Evolutionary conservation across 1,140 invertebrate species (phyloP), one percentile per base, ranked within the genome.

Genomic region (Hyposmocoma kahamanoa): DNA sequence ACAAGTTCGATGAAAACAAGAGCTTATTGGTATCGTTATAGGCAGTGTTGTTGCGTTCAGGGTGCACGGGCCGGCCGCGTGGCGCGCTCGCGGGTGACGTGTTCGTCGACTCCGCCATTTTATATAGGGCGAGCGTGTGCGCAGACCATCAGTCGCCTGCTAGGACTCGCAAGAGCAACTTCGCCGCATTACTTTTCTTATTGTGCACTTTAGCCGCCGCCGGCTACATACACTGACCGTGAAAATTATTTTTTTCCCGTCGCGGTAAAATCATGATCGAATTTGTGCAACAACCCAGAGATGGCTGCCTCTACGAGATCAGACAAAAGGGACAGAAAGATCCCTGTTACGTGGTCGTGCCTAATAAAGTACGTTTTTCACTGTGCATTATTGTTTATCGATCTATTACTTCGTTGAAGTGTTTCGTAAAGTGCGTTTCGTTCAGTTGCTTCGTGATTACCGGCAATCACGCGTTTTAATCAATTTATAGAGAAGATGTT

Each of bases 291-390:
- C 55, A 67, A 64, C 74, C 77, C 46, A 71, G 72, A 59, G 86
- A 89, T 78, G 87, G 83, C 56, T 89, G 88, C 74, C 84, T 90
- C 44, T 90, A 91, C 70, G 89, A 90, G 73, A 87, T 90, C 59
- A 87, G 88, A 76, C 88, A 90, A 64, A 89, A 88, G 69, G 89
- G 90, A 57, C 84, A 88, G 53, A 84, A 87, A 55, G 87, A 90
- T 47, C 88, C 89, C 67, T 90, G 88, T 87, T 90, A 90, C 70
- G 88, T 91, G 56, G 90, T 90, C 85, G 89, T 90, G 67, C 88
- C 89, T 65, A 87, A 90, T 88, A 87, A 88, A 87, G 88, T 90
- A 88, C 74, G 88, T 87, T 84, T 66, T 28, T 15, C 15, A 26
- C 26, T n/a, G n/a, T n/a, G n/a, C n/a, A n/a, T n/a, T 36, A 17